phyloP scores from a whole-genome alignment of 2,888 invertebrate genomes.

The Mythimna pallens region DNA sequence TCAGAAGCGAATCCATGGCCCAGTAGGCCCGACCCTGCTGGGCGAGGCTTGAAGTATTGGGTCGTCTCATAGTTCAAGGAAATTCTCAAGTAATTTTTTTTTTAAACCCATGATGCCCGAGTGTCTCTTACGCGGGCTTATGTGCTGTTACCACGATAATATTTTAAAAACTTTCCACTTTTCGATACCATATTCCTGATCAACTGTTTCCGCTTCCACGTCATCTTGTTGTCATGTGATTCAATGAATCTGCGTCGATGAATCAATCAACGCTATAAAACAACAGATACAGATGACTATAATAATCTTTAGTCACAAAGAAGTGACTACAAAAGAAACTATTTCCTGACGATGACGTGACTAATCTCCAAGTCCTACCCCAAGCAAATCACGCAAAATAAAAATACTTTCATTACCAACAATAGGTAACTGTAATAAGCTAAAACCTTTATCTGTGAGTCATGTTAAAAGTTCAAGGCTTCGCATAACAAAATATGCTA shows the following conservation, averaged over 20 bases:
- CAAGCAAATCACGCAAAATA: slow-evolving; percentile 39
- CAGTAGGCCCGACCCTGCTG: too few species aligned
- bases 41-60: too few species aligned
- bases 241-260: slow-evolving; percentile 41
- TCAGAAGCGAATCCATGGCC: too few species aligned
- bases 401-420: slow-evolving; percentile 16
- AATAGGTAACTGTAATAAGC: slow-evolving; percentile 29
- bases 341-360: slow-evolving; percentile 50
- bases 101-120: too few species aligned
- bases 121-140: too few species aligned
- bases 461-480: slow-evolving; percentile 41
- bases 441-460: slow-evolving; percentile 33
- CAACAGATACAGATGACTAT: slow-evolving; percentile 28
- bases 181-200: background rate
- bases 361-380: slow-evolving; percentile 46
- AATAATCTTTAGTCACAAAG: slow-evolving; percentile 43
- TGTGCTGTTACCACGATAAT: background rate
- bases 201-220: background rate
- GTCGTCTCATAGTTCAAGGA: too few species aligned
- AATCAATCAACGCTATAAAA: slow-evolving; percentile 46
- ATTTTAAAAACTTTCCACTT: background rate
- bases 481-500: slow-evolving; percentile 5
- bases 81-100: too few species aligned
- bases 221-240: slow-evolving; percentile 1
- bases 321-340: slow-evolving; percentile 40